Conservation (phyloP, 2,888 invertebrate species). For the Caenorhabditis wallacei region DNA sequence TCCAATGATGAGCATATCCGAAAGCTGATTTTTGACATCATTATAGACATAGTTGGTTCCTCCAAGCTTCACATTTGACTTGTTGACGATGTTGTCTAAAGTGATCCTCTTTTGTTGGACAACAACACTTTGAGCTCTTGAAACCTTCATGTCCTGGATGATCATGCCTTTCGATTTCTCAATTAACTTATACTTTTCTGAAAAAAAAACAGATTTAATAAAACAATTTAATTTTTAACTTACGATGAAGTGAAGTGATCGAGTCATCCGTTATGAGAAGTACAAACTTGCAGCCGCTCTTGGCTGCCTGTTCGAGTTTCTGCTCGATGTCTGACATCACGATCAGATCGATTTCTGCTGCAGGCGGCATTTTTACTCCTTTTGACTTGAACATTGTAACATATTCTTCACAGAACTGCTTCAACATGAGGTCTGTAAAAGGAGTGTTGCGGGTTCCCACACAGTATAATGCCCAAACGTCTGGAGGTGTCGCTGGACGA, state of each 20-base stretch:
- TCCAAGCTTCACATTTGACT: conserved; percentile 76
- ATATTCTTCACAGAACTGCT: conserved; percentile 12
- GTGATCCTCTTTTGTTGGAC: conserved; percentile 61
- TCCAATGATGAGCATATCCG: conserved; percentile 20
- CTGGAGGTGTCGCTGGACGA: conserved; percentile 17
- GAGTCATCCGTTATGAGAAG: conserved; percentile 53
- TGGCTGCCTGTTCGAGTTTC: not conserved
- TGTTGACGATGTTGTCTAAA: conserved; percentile 76
- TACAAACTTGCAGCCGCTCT: conserved; percentile 27
- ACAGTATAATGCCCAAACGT: conserved; percentile 37
- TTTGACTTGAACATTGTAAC: not conserved
- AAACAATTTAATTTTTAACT: not conserved
- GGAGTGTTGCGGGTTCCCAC: not conserved
- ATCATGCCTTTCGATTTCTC: conserved; percentile 24
- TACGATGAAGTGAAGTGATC: conserved; percentile 40
- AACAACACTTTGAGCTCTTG: conserved; percentile 36
- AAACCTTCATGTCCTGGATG: conserved; percentile 46
- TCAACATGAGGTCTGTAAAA: not conserved
- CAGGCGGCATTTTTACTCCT: not conserved
- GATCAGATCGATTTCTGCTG: conserved; percentile 13
- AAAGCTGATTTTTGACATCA: not conserved
- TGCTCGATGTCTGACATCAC: not conserved
- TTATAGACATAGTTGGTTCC: conserved; percentile 69
- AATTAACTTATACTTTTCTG: conserved; percentile 30
- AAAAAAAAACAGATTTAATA: not conserved